phyloP scores from a whole-genome alignment of 2,113 vertebrate genomes.

The Monopterus albus region DNA sequence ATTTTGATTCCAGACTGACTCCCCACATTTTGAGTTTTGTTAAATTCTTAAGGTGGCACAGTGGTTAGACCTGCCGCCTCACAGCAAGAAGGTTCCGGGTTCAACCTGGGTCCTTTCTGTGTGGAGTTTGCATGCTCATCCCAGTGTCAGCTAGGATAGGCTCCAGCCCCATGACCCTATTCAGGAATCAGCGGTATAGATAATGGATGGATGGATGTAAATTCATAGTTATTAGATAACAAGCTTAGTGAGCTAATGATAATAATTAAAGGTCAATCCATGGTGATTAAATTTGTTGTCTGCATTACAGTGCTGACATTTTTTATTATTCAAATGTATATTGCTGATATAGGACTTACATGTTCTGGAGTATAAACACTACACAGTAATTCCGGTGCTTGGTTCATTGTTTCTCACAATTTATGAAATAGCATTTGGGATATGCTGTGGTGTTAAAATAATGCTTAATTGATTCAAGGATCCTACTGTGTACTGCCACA shows the following conservation, averaged over 20 bases:
- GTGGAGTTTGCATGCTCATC: no score
- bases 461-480: constrained; percentile 48
- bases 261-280: constrained; percentile 7
- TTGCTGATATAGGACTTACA: background rate
- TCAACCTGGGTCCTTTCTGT: no score
- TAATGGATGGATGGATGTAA: no score
- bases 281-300: background rate
- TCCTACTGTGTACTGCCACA: constrained; percentile 42
- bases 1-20: background rate
- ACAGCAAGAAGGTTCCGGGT: no score
- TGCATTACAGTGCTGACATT: background rate
- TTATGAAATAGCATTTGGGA: constrained; percentile 31
- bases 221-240: no score
- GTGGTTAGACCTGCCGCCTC: no score
- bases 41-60: no score
- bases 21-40: background rate
- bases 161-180: no score
- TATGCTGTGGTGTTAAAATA: constrained; percentile 49
- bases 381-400: background rate
- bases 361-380: background rate
- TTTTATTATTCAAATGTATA: background rate
- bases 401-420: constrained; percentile 41
- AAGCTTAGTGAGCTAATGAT: background rate
- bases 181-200: no score
- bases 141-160: no score